Conservation (phyloP, 1,140 invertebrate species). For the Pseudoatta argentina region DNA sequence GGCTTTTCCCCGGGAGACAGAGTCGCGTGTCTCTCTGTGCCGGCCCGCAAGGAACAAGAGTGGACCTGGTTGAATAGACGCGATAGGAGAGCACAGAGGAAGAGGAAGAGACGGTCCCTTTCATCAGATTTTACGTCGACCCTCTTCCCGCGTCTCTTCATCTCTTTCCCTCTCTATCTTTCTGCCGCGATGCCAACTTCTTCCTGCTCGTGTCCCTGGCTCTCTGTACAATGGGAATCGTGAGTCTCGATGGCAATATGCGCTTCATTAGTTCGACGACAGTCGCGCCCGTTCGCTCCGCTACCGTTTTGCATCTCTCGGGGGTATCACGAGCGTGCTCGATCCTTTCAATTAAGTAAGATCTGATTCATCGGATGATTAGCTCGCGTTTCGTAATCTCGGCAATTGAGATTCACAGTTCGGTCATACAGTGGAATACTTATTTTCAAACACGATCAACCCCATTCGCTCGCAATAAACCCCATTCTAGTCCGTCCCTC, state of each 20-base stretch:
- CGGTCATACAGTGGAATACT: neutral
- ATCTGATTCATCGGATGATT: conserved; percentile 70
- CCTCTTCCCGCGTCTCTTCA: conserved; percentile 40
- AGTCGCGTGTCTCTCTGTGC: conserved; percentile 66
- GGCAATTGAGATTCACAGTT: conserved; percentile 49
- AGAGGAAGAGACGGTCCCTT: conserved; percentile 50
- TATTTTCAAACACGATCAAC: conserved; percentile 14
- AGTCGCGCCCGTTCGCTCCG: neutral
- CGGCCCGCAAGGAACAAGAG: conserved; percentile 52
- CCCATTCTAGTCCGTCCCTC: neutral
- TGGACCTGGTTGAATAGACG: conserved; percentile 64
- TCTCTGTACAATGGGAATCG: conserved; percentile 69
- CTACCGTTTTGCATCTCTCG: neutral
- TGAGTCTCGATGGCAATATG: conserved; percentile 70
- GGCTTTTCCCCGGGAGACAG: conserved; percentile 38
- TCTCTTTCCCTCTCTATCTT: neutral
- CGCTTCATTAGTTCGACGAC: conserved; percentile 73
- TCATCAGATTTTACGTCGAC: conserved; percentile 62
- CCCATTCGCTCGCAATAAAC: conserved; percentile 10
- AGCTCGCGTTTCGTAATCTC: conserved; percentile 60
- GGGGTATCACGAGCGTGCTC: conserved; percentile 8
- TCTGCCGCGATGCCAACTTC: conserved; percentile 33
- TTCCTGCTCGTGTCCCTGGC: conserved; percentile 32
- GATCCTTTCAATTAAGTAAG: conserved; percentile 69
- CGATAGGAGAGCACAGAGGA: conserved; percentile 46